Conservation (phyloP, 2,888 invertebrate species). For the Metallyticus violacea region DNA sequence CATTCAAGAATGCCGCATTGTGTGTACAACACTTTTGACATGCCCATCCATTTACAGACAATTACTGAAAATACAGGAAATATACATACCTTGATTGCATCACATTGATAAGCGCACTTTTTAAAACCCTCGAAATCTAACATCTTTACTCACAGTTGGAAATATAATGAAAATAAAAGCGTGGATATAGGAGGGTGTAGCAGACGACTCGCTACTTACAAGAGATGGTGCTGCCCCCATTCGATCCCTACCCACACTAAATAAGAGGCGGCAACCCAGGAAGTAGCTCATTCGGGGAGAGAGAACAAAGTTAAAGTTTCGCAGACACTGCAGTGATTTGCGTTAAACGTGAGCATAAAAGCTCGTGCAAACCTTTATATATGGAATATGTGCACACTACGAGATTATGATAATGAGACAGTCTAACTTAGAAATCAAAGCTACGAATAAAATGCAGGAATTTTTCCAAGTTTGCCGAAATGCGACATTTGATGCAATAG, state of each 20-base stretch:
- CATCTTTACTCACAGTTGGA: not conserved
- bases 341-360: too few species aligned
- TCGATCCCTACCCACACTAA: not conserved
- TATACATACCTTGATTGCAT: not conserved
- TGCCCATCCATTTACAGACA: not conserved
- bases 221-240: not conserved
- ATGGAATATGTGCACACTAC: too few species aligned
- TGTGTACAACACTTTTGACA: not conserved
- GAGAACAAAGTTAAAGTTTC: too few species aligned
- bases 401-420: too few species aligned
- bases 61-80: not conserved
- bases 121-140: not conserved
- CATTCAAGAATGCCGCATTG: not conserved
- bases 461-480: too few species aligned
- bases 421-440: too few species aligned
- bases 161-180: not conserved
- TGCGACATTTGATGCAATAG: too few species aligned
- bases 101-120: not conserved
- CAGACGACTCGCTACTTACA: not conserved
- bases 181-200: not conserved
- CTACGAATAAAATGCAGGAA: too few species aligned
- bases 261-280: slow-evolving; percentile 15
- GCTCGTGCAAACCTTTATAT: too few species aligned
- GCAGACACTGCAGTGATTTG: too few species aligned
- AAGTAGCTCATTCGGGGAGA: not conserved